These are phyloP conservation scores for Clunio marinus DNA, from an alignment of 2,888 invertebrate genomes.

Conservation along the genomic window DNA sequence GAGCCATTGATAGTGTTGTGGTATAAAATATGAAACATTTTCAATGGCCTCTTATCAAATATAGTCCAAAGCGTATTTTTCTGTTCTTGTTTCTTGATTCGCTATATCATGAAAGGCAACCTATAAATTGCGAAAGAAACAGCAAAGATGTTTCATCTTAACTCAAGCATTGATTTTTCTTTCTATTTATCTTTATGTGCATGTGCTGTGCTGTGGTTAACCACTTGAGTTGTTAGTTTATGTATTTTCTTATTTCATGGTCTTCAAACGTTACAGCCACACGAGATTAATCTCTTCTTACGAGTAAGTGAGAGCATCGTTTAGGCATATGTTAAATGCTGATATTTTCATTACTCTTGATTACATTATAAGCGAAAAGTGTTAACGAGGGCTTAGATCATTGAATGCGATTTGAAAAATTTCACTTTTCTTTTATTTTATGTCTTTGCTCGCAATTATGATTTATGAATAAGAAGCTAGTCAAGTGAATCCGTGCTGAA, in stretches of 20 bases:
- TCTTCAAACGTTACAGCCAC: not conserved
- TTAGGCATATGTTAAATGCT: not conserved
- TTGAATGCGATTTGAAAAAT: conserved; percentile 9
- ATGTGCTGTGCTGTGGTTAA: not conserved
- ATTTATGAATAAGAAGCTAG: too few relatives aligned
- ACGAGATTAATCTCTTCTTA: not conserved
- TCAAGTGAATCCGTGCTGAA: not conserved
- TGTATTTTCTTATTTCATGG: conserved; percentile 33
- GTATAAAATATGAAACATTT: too few relatives aligned
- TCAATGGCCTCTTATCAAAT: too few relatives aligned
- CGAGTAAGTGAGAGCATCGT: not conserved
- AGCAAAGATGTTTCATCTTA: not conserved
- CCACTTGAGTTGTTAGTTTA: not conserved
- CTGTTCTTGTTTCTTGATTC: too few relatives aligned
- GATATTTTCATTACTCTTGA: too few relatives aligned
- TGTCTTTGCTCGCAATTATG: too few relatives aligned
- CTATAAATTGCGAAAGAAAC: not conserved
- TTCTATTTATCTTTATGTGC: not conserved
- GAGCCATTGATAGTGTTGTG: too few relatives aligned
- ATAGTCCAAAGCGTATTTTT: too few relatives aligned
- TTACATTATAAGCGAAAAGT: conserved; percentile 7
- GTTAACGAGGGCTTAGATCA: conserved; percentile 28
- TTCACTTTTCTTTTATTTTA: conserved; percentile 18
- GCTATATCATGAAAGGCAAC: not conserved
- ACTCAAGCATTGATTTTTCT: not conserved